phyloP scores from a whole-genome alignment of 2,113 vertebrate genomes.

The Danionella cerebrum region DNA sequence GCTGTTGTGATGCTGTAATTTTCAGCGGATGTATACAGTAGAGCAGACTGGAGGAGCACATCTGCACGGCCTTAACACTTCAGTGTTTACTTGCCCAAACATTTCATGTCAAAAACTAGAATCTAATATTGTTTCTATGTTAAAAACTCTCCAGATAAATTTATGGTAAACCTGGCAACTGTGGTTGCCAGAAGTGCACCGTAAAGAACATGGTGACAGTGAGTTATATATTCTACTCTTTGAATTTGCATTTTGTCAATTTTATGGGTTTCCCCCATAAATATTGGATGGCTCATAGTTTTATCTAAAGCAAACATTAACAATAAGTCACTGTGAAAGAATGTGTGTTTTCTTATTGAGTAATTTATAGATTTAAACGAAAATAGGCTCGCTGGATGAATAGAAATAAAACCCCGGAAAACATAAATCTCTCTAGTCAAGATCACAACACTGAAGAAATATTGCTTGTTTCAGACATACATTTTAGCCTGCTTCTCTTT shows the following conservation, averaged over 20 bases:
- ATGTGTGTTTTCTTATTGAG: not conserved
- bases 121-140: no score
- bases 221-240: not conserved
- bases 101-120: no score
- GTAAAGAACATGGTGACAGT: not conserved
- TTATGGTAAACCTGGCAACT: not conserved
- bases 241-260: not conserved
- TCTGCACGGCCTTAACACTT: conserved; percentile 4
- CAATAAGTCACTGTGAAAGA: not conserved
- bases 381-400: no score
- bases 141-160: not conserved
- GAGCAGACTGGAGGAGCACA: conserved; percentile 11
- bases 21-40: conserved; percentile 40
- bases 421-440: no score
- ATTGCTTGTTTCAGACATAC: no score
- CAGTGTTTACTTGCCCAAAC: not conserved
- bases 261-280: not conserved
- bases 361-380: not conserved
- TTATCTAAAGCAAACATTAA: not conserved
- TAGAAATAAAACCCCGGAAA: no score
- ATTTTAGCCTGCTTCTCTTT: no score
- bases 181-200: not conserved
- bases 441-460: no score
- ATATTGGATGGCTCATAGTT: not conserved
- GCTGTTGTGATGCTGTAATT: conserved; percentile 18